phyloP scores from a whole-genome alignment of 2,113 vertebrate species.

The Reinhardtius hippoglossoides region DNA sequence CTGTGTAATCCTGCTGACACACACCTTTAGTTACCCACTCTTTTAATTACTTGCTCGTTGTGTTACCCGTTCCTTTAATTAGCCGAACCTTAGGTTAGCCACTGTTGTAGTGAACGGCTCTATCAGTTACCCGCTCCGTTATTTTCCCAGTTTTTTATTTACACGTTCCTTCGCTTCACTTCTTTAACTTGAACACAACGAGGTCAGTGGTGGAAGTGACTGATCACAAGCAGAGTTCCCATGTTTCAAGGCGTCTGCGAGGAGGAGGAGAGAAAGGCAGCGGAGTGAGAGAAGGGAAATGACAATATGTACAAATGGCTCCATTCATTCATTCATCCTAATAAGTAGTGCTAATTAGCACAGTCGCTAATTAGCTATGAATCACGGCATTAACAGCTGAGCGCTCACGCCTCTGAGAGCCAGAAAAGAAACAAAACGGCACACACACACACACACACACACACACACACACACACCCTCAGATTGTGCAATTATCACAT shows the following conservation, averaged over 20 bases:
- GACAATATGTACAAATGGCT: conserved; percentile 40
- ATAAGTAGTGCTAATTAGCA: conserved; percentile 79
- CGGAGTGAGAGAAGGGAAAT: conserved; percentile 35
- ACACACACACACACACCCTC: conserved; percentile 18
- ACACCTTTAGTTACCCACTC: too few relatives aligned
- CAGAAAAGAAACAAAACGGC: conserved; percentile 48
- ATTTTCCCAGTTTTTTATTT: too few relatives aligned
- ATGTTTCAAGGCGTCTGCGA: conserved; percentile 26
- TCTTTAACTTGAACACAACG: too few relatives aligned
- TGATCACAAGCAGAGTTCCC: not conserved
- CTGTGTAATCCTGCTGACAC: too few relatives aligned
- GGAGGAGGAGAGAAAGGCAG: conserved; percentile 25
- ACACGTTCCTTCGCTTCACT: too few relatives aligned
- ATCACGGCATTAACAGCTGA: conserved; percentile 77
- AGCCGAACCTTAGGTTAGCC: too few relatives aligned
- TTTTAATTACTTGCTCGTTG: too few relatives aligned
- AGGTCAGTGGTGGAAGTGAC: too few relatives aligned
- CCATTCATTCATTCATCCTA: conserved; percentile 72
- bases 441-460: conserved; percentile 11
- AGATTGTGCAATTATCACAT: conserved; percentile 18
- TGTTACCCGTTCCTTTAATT: too few relatives aligned
- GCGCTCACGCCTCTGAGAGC: conserved; percentile 55
- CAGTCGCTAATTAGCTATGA: conserved; percentile 81
- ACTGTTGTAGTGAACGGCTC: not conserved
- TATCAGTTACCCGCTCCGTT: not conserved